Base-by-base conservation (phyloP, 2,113 vertebrate species). In the Riparia riparia region DNA sequence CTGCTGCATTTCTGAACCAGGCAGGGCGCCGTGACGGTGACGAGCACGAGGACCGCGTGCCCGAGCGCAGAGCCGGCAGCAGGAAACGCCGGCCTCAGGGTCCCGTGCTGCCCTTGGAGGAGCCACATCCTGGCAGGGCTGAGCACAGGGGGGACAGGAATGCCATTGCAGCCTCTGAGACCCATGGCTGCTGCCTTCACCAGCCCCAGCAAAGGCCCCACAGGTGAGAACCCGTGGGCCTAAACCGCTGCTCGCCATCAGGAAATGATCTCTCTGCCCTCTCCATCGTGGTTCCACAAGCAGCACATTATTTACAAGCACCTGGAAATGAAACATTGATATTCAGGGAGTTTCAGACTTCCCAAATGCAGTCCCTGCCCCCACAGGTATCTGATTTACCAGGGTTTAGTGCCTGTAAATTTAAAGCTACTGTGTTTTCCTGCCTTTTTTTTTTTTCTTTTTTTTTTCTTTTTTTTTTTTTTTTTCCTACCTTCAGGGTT, bases 1-100 rank as follows among this genome's bases (percentile, higher is more conserved):
- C 51, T n/a, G 74, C 53, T 51, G 53, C 28, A 4, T 63, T 89
- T 70, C 81, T 61, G 69, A 70, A 24, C 15, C 47, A 60, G 64
- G 42, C 3, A 1, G 41, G 49, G 31, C 31, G 13, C 39, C 1
- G 0, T 6, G 11, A 3, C 1, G 0, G 31, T 13, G 12, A 7
- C 45, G 54, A 65, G 72, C 68, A 31, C 0, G 0, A 39, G 66
- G 73, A 26, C 29, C 0, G 0, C 12, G n/a, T 11, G 3, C 32
- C 69, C 0, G 0, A 54, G 24, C 0, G 2, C 37, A 54, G 4
- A 5, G 22, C 32, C 41, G 57, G 58, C 60, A 57, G 44, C 31
- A 65, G 47, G 44, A 84, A 83, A 63, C 0, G 0, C 21, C 0
- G 0, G 14, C 63, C 22, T 7, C 60, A 82, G 82, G 37, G n/a